These are phyloP conservation scores for Aratinga solstitialis DNA, from an alignment of 2,797 vertebrate genomes.

Conservation along the genomic window DNA sequence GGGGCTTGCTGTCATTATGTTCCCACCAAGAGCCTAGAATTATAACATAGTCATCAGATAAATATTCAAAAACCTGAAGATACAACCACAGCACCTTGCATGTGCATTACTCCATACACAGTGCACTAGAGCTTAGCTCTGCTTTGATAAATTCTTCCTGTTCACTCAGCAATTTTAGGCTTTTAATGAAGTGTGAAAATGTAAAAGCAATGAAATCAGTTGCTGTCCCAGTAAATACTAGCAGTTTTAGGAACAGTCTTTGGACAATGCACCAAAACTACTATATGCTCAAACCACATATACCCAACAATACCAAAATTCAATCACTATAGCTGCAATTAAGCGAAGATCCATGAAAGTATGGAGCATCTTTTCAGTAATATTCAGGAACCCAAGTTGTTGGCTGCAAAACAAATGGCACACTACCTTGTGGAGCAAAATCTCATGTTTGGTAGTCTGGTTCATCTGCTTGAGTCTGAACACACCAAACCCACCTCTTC, in stretches of 20 bases:
- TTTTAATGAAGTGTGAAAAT: not conserved
- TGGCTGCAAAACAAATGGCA: not conserved
- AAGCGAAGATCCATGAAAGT: not conserved
- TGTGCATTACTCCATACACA: not conserved
- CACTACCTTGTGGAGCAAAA: not conserved
- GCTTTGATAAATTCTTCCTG: not conserved
- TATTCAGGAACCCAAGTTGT: not conserved
- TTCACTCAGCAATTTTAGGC: not conserved
- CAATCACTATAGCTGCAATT: not conserved
- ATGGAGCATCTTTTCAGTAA: not conserved
- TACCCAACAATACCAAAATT: not conserved
- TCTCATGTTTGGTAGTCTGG: not conserved
- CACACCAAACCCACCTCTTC: not conserved
- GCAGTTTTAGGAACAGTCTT: not conserved
- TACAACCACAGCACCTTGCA: not conserved
- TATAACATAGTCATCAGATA: not conserved
- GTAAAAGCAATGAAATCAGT: not conserved
- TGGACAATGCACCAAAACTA: not conserved
- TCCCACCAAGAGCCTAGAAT: constrained; percentile 91
- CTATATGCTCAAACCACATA: not conserved
- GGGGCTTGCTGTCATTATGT: constrained; percentile 97
- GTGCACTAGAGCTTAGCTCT: not conserved
- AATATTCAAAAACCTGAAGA: not conserved
- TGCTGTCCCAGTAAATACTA: not conserved
- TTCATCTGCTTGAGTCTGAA: not conserved